These are phyloP conservation scores for Pao palembangensis DNA, from an alignment of 2,113 vertebrate genomes.

Conservation along the genomic window DNA sequence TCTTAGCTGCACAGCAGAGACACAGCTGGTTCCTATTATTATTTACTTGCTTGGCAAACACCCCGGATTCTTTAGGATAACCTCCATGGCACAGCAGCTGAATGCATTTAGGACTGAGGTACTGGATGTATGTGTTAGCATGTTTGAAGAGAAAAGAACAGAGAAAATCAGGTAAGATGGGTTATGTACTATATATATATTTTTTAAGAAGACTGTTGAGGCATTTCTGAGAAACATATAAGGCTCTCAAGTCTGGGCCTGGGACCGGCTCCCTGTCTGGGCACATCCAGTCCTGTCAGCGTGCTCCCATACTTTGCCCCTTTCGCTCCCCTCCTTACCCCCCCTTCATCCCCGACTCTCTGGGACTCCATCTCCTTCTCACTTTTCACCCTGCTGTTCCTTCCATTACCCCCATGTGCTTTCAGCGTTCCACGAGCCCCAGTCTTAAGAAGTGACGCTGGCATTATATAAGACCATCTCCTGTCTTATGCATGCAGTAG, in stretches of 20 bases:
- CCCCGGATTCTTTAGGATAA: conserved; percentile 55
- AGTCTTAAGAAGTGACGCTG: conserved; percentile 24
- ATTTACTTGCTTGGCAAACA: conserved; percentile 70
- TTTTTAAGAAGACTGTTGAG: conserved; percentile 43
- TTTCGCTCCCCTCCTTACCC: conserved; percentile 26
- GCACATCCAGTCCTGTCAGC: conserved; percentile 72
- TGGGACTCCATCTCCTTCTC: conserved; percentile 41
- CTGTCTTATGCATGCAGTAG: conserved; percentile 37
- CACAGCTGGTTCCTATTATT: conserved; percentile 73
- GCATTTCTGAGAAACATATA: conserved; percentile 57
- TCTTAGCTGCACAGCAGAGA: conserved; percentile 34
- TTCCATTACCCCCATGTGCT: conserved; percentile 23
- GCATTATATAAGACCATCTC: conserved; percentile 54
- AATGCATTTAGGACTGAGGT: conserved; percentile 25
- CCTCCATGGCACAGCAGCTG: conserved; percentile 43
- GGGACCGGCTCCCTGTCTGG: conserved; percentile 68
- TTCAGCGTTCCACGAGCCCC: conserved; percentile 59
- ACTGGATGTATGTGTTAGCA: conserved; percentile 43
- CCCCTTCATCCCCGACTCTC: conserved; percentile 38
- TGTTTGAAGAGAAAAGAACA: conserved; percentile 49
- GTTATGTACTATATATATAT: conserved; percentile 2
- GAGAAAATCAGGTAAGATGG: conserved; percentile 33
- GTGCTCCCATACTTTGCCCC: conserved; percentile 59
- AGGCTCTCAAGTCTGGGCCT: conserved; percentile 69
- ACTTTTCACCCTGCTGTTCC: conserved; percentile 12